Evolutionary conservation across 2,113 vertebrate genomes (phyloP), one percentile per base, ranked within the genome.

Genomic region (Pteruthius melanotis): DNA sequence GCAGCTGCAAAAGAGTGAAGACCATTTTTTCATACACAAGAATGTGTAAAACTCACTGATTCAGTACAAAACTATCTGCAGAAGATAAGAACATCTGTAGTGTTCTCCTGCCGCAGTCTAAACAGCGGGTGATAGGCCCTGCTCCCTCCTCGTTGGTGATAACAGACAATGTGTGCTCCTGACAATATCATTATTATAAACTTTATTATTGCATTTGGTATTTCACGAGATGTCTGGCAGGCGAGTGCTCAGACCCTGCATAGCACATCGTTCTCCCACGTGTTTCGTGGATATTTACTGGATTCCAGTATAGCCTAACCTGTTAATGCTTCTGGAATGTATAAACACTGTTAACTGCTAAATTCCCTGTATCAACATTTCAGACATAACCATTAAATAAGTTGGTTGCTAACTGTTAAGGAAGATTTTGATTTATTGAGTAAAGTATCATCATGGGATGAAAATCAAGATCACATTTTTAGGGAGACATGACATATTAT

Each of bases 311-410:
- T 33, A 97, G 93, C 92, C 92, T 95, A 94, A 96, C 97, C 97
- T 97, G 94, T 93, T 98, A 96, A 97, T 91, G 83, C 94, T 96
- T 96, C 93, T 95, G 97, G 98, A 98, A 98, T 97, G 97, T 87
- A 95, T 97, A 98, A 98, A 98, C 97, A 97, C 71, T 92, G 95
- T 81, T 83, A 94, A 96, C 92, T 59, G 85, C 96, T 82, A 50
- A 78, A 74, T 83, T 97, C 94, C 78, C 94, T 91, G 30, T 69
- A 57, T 77, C 45, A 95, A 94, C 89, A 83, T 72, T 83, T 88
- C 91, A 94, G 92, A 86, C 94, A 94, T 57, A 95, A 69, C 79
- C 80, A 54, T 84, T 85, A 95, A 87, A 50, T 90, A 42, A 54
- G 89, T 52, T 49, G 59, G 71, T 69, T 79, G 75, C 80, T 45